Conservation (phyloP, 1,140 invertebrate genomes). For the Ips typographus region DNA sequence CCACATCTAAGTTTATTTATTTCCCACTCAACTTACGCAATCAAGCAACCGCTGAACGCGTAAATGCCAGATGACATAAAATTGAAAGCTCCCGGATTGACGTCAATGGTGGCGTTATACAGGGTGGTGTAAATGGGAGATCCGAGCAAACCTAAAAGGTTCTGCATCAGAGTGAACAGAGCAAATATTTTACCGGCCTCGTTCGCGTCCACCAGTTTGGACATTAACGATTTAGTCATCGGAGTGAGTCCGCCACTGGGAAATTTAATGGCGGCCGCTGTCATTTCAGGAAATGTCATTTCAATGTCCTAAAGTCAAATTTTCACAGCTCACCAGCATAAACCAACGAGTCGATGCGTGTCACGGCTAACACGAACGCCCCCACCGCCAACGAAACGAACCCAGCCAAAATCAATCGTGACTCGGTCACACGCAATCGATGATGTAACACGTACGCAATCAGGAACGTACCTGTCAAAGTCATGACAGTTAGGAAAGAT, state of each 20-base stretch:
- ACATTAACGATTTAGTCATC: conserved; percentile 63
- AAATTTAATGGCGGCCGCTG: conserved; percentile 54
- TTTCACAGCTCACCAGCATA: conserved; percentile 55
- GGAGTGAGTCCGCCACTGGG: conserved; percentile 62
- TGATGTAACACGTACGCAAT: conserved; percentile 58
- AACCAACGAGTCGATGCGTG: conserved; percentile 63
- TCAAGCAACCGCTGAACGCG: no score
- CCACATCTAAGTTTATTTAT: no score
- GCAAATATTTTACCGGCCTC: conserved; percentile 62
- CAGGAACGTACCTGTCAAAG: conserved; percentile 54
- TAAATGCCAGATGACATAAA: conserved; percentile 53
- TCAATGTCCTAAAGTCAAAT: conserved; percentile 3
- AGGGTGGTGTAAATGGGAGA: conserved; percentile 63
- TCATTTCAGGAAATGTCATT: conserved; percentile 35
- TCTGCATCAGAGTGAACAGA: conserved; percentile 53
- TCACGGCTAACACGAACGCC: conserved; percentile 57
- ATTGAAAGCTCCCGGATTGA: conserved; percentile 60
- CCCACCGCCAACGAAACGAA: conserved; percentile 48
- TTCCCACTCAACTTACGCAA: no score
- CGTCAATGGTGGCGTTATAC: conserved; percentile 59
- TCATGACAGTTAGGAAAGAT: neutral
- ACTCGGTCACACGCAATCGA: conserved; percentile 51
- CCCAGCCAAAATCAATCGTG: conserved; percentile 51
- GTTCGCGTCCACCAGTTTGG: conserved; percentile 63
- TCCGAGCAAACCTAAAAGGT: conserved; percentile 58